Percentiles rank a stretch among this genome's conserved stretches.
phyloP scores from a whole-genome alignment of 2,797 vertebrate species.

The Rallus crepitans region DNA sequence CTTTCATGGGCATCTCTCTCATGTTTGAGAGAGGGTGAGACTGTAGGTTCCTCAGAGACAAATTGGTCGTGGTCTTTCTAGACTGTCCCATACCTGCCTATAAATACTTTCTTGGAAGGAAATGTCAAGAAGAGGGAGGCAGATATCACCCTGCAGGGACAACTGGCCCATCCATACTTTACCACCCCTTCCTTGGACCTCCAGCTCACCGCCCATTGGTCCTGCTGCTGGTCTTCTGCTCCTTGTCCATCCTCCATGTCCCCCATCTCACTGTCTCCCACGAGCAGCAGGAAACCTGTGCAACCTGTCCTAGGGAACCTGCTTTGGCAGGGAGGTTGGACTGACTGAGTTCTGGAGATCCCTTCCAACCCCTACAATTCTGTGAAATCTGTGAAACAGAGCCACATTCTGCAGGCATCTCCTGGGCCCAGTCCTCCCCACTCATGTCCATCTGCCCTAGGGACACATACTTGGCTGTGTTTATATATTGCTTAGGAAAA shows the following conservation, averaged over 20 bases:
- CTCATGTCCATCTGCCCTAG: background rate
- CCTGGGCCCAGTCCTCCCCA: background rate
- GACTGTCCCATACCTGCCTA: background rate
- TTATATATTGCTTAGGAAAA: background rate
- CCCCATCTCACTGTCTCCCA: background rate
- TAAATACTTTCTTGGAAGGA: background rate
- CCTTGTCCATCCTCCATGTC: background rate
- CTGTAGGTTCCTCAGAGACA: background rate
- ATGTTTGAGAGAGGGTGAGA: background rate
- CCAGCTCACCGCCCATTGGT: background rate
- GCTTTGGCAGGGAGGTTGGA: no score
- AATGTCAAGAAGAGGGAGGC: background rate
- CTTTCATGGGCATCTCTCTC: background rate
- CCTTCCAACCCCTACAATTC: no score
- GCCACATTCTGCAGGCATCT: fast-evolving
- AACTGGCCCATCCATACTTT: background rate
- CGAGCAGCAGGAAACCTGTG: background rate
- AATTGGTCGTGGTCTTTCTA: background rate
- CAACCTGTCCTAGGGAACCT: no score
- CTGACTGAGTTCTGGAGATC: no score
- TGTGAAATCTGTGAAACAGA: no score
- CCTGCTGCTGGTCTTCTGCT: background rate
- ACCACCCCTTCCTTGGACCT: background rate
- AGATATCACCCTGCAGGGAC: background rate
- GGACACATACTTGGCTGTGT: background rate